A percentile compares a stretch with the other conserved stretches of the same genome.
Conservation (phyloP, 2,888 invertebrate species). For the Dicyrtoma fusca region DNA sequence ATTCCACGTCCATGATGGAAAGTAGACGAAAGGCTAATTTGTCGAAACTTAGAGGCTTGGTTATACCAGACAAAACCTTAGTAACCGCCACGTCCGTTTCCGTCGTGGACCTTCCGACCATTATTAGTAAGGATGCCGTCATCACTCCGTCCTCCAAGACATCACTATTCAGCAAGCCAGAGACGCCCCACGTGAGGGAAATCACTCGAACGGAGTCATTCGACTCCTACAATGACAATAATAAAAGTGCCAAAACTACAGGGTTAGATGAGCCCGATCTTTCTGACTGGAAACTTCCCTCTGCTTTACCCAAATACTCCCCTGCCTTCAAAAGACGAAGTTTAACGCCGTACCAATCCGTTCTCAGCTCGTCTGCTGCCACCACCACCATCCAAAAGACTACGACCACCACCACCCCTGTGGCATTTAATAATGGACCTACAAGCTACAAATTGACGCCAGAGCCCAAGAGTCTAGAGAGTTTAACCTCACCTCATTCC, state of each 20-base stretch:
- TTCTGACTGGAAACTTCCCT: conserved; percentile 52
- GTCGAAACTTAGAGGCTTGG: conserved; percentile 82
- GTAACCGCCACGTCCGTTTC: conserved; percentile 62
- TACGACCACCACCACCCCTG: conserved; percentile 11
- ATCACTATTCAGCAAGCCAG: neutral
- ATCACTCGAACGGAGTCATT: conserved; percentile 49
- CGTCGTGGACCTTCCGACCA: conserved; percentile 78
- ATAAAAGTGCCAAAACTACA: conserved; percentile 32
- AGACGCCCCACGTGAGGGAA: conserved; percentile 14
- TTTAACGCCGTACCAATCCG: conserved; percentile 66
- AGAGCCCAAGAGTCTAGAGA: conserved; percentile 65
- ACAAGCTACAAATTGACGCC: conserved; percentile 39
- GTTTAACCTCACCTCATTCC: conserved; percentile 66
- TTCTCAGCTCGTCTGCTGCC: conserved; percentile 25
- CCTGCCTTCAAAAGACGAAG: conserved; percentile 79
- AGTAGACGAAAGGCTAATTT: conserved; percentile 80
- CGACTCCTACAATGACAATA: conserved; percentile 36
- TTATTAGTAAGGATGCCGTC: conserved; percentile 73
- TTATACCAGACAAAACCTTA: conserved; percentile 75
- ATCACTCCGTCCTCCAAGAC: conserved; percentile 56
- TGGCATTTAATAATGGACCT: conserved; percentile 29
- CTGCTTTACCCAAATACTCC: conserved; percentile 73
- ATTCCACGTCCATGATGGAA: conserved; percentile 58
- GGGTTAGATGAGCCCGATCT: conserved; percentile 56
- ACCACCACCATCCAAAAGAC: conserved; percentile 11